phyloP scores from a whole-genome alignment of 1,140 invertebrate species.

The Drosophila burlai region DNA sequence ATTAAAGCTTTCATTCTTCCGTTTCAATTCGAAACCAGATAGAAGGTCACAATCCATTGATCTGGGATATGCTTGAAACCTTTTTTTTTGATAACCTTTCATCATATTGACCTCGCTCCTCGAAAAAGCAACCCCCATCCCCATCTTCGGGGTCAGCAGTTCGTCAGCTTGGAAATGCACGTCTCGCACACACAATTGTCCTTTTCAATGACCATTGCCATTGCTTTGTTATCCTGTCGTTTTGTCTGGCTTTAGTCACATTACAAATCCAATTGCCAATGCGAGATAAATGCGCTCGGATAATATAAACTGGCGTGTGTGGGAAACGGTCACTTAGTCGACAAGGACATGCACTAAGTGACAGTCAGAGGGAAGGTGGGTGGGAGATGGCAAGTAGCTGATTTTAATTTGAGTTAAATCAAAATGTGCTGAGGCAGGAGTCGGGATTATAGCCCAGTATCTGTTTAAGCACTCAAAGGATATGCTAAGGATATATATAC shows the following conservation, averaged over 20 bases:
- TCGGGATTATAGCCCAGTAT: constrained; percentile 19
- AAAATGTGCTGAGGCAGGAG: constrained; percentile 55
- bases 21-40: not conserved
- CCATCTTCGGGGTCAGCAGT: constrained; percentile 35
- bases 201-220: constrained; percentile 53
- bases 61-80: constrained; percentile 6
- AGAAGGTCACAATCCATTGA: constrained; percentile 9
- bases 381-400: constrained; percentile 24
- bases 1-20: no score
- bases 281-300: constrained; percentile 69
- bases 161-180: constrained; percentile 40
- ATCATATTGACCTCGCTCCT: constrained; percentile 7
- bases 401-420: constrained; percentile 71
- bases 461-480: constrained; percentile 13
- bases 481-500: no score
- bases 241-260: constrained; percentile 53
- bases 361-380: constrained; percentile 8
- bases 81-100: constrained; percentile 26
- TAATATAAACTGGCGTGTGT: constrained; percentile 56
- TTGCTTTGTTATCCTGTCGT: constrained; percentile 56
- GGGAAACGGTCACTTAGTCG: constrained; percentile 51
- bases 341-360: constrained; percentile 35
- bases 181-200: constrained; percentile 51
- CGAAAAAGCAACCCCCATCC: not conserved
- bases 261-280: constrained; percentile 68